phyloP scores from a whole-genome alignment of 2,888 invertebrate species.

The Sminthurinus aureus region DNA sequence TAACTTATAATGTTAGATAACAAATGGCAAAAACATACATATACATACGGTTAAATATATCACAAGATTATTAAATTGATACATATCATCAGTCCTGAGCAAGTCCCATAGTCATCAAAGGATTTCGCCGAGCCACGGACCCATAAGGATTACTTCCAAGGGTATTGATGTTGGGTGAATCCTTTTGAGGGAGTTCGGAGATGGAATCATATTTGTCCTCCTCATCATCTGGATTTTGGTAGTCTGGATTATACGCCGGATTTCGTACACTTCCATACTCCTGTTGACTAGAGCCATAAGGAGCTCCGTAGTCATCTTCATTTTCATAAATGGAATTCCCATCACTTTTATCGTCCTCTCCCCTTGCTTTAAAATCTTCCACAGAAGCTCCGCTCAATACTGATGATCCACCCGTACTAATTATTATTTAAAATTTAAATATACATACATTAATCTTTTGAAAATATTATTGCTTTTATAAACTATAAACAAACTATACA shows the following conservation, averaged over 20 bases:
- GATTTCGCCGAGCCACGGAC: conserved; percentile 28
- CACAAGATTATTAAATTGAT: conserved; percentile 1
- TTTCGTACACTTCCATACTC: conserved; percentile 18
- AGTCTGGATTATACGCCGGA: conserved; percentile 25
- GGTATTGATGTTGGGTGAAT: background rate
- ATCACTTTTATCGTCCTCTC: conserved; percentile 2
- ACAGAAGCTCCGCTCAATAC: conserved; percentile 17
- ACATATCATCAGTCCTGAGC: background rate
- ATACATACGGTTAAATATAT: too few species aligned
- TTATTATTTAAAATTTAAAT: too few species aligned
- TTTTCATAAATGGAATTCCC: conserved; percentile 23
- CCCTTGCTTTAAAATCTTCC: conserved; percentile 18
- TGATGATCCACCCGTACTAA: conserved; percentile 28
- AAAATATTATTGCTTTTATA: too few species aligned
- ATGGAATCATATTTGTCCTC: background rate
- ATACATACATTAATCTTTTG: too few species aligned
- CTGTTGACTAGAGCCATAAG: background rate
- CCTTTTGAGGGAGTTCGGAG: background rate
- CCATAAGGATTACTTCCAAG: background rate
- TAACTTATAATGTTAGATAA: too few species aligned
- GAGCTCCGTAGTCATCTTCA: conserved; percentile 24
- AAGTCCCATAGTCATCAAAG: conserved; percentile 4
- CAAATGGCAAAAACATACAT: too few species aligned
- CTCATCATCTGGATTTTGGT: background rate
- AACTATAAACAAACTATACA: too few species aligned